These are phyloP conservation scores for Paramuricea clavata DNA, from an alignment of 92 coral and sea anemone species.

Conservation along the genomic window DNA sequence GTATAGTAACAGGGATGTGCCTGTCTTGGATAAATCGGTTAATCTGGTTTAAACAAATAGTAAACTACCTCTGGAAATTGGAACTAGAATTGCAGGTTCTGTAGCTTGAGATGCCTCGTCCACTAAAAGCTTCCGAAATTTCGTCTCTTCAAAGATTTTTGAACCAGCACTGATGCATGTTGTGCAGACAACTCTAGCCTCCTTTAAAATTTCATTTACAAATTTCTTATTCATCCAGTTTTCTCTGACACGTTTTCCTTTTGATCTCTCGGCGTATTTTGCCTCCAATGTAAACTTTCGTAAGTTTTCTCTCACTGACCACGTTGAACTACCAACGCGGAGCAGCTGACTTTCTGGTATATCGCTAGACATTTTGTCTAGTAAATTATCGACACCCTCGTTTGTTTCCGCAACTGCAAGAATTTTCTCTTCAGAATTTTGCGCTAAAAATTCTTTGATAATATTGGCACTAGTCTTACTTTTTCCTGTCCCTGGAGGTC, in stretches of 20 bases:
- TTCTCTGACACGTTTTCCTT: constrained; percentile 56
- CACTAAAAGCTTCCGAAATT: constrained; percentile 72
- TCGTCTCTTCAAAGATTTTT: constrained; percentile 63
- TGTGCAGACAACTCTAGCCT: constrained; percentile 71
- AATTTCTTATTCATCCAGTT: constrained; percentile 67
- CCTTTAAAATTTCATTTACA: constrained; percentile 61
- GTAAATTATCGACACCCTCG: constrained; percentile 89
- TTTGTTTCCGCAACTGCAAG: constrained; percentile 90
- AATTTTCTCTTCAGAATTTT: constrained; percentile 42
- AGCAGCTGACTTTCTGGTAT: constrained; percentile 58
- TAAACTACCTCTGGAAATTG: constrained; percentile 54
- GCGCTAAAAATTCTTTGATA: constrained; percentile 52
- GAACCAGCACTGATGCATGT: constrained; percentile 85
- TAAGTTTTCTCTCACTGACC: constrained; percentile 75
- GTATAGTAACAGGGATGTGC: too few species aligned
- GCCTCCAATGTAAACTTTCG: constrained; percentile 68
- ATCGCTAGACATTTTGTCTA: constrained; percentile 66
- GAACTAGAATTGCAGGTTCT: constrained; percentile 80
- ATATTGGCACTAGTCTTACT: constrained; percentile 85
- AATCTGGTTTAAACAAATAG: background rate
- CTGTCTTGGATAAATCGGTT: too few species aligned
- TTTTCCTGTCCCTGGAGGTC: constrained; percentile 96
- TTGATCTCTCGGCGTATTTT: constrained; percentile 61
- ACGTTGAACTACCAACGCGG: constrained; percentile 81
- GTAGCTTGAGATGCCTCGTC: constrained; percentile 95